phyloP scores from a whole-genome alignment of 2,888 invertebrate species.

The Drosophila maculinotata region DNA sequence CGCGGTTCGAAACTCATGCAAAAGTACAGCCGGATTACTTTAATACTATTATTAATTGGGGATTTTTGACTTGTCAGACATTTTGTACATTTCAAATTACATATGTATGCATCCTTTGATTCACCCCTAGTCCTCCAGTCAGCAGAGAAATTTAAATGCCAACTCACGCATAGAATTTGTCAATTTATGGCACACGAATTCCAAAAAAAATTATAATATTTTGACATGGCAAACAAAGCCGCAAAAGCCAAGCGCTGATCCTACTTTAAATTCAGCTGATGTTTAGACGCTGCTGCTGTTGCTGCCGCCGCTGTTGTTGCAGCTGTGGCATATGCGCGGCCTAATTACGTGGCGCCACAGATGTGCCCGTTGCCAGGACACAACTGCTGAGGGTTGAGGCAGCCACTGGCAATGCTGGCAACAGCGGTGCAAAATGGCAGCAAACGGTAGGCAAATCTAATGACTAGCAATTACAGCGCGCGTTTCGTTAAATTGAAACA shows the following conservation, averaged over 20 bases:
- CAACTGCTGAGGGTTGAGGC: slow-evolving; percentile 29
- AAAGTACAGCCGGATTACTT: no score
- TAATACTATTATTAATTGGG: no score
- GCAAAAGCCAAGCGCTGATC: slow-evolving; percentile 62
- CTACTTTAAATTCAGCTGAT: slow-evolving; percentile 76
- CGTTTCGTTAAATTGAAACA: slow-evolving; percentile 83
- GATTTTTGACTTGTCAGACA: no score
- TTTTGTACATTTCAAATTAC: no score
- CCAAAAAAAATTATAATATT: slow-evolving; percentile 68
- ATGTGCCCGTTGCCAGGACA: slow-evolving; percentile 61
- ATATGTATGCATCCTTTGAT: neutral
- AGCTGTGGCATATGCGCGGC: slow-evolving; percentile 75
- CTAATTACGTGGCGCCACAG: slow-evolving; percentile 77
- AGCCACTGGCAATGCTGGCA: slow-evolving; percentile 31
- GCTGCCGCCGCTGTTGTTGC: slow-evolving; percentile 26
- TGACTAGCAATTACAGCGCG: slow-evolving; percentile 72
- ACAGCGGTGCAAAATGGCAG: slow-evolving; percentile 61
- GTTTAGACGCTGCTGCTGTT: slow-evolving; percentile 36
- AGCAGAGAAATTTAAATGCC: slow-evolving; percentile 52
- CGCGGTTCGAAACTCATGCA: no score
- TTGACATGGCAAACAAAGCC: slow-evolving; percentile 75
- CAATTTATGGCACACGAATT: slow-evolving; percentile 65
- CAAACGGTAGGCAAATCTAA: slow-evolving; percentile 50
- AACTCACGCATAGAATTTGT: slow-evolving; percentile 48
- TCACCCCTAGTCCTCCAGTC: slow-evolving; percentile 32